Evolutionary conservation across 1,140 invertebrate species (phyloP).

Genomic region (Euborellia annulipes): DNA sequence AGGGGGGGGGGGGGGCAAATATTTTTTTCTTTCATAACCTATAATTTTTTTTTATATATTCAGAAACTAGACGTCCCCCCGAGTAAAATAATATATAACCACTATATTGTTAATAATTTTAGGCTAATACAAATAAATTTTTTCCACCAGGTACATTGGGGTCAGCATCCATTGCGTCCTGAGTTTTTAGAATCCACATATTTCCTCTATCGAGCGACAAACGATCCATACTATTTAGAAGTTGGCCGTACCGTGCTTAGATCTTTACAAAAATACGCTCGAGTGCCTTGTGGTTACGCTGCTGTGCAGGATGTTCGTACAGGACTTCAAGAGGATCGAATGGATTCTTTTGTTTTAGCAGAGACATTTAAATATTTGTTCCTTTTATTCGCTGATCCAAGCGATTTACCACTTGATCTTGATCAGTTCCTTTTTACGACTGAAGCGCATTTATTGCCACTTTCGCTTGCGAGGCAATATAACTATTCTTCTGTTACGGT

Average conservation of each 20-base stretch:
- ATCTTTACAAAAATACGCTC: constrained; percentile 74
- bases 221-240: constrained; percentile 87
- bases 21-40: too few relatives aligned
- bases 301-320: constrained; percentile 92
- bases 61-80: too few relatives aligned
- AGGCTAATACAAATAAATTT: too few relatives aligned
- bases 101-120: too few relatives aligned
- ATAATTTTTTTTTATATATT: too few relatives aligned
- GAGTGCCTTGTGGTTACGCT: constrained; percentile 91
- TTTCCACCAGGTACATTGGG: constrained; percentile 76
- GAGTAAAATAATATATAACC: too few relatives aligned
- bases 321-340: constrained; percentile 77
- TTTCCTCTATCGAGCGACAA: constrained; percentile 86
- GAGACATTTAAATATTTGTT: constrained; percentile 98
- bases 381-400: constrained; percentile 79
- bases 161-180: constrained; percentile 88
- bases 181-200: constrained; percentile 98
- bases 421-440: constrained; percentile 96
- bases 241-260: constrained; percentile 84
- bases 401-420: constrained; percentile 75
- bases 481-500: constrained; percentile 26
- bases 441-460: constrained; percentile 87
- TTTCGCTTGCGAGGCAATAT: constrained; percentile 50
- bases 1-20: too few relatives aligned
- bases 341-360: constrained; percentile 96